Conservation (phyloP, 2,888 invertebrate genomes). For the Nomada fabriciana region DNA sequence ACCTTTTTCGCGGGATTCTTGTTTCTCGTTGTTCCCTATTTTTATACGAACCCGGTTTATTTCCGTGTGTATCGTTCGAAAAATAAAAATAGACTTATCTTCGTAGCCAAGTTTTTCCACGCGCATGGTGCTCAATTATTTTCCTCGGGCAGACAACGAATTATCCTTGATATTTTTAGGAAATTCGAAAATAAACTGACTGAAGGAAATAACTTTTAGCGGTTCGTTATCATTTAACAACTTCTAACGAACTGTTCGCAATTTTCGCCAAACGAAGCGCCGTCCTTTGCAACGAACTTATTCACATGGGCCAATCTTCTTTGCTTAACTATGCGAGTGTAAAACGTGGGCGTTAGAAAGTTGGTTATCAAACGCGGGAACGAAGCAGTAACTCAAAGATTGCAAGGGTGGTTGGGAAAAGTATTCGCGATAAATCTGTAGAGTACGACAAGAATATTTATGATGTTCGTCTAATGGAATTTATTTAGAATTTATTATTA, state of each 20-base stretch:
- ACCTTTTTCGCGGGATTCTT: neutral
- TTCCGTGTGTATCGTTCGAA: too few relatives aligned
- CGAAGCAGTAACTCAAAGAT: neutral
- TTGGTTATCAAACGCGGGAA: neutral
- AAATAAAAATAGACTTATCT: too few relatives aligned
- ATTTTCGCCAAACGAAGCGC: neutral
- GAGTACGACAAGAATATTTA: neutral
- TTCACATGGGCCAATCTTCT: conserved; percentile 4
- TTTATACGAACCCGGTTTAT: neutral
- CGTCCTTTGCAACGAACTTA: conserved; percentile 9
- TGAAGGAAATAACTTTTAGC: too few relatives aligned
- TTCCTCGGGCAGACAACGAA: too few relatives aligned
- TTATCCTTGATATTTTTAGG: too few relatives aligned
- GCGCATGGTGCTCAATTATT: too few relatives aligned
- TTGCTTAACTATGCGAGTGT: conserved; percentile 22
- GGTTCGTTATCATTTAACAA: too few relatives aligned
- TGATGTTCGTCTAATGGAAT: too few relatives aligned
- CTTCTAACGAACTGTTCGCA: neutral
- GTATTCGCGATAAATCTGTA: conserved; percentile 23
- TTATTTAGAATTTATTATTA: too few relatives aligned
- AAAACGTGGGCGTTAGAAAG: neutral
- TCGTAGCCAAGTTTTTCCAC: too few relatives aligned
- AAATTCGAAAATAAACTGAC: too few relatives aligned
- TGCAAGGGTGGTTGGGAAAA: neutral
- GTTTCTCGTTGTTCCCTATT: neutral